Base-by-base conservation (phyloP, 2,888 invertebrate genomes). In the Brachycybe producta region DNA sequence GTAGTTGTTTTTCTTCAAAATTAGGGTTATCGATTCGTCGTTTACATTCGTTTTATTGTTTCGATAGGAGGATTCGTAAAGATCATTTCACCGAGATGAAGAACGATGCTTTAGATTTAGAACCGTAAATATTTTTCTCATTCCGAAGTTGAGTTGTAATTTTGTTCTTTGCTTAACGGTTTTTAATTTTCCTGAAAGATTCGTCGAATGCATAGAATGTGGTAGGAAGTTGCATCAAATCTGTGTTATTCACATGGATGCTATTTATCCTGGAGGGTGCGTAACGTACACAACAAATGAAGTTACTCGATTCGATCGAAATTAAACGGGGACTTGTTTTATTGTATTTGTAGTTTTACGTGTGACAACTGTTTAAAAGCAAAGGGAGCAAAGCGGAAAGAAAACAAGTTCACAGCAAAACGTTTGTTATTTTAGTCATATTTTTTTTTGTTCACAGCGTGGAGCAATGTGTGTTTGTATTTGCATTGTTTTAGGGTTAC, bases 41-140 rank as follows among this genome's bases (percentile, higher is more conserved):
- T 5, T 26, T 11, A 24, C 28, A 5, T 5, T 30, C 30, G 8
- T 44, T 32, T 40, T 21, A 53, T 43, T 53, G 53, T 48, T 39
- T 67, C 63, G 70, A 13, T 70, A 94, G 94, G 61, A 82, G 82
- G 69, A 92, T 97, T 62, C 87, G 88, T 67, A 98, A 98, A 71
- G 88, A 90, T 66, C 86, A 91, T 69, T 98, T 98, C 71, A 82
- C 84, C 65, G 90, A 91, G 73, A 84, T 91, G 86, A 98, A 97
- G 72, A 98, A 98, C 69, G 95, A 97, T 72, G 88, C 94, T 65
- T 74, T 98, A 63, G 97, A 98, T 69, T 77, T 87, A 69, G 98
- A 98, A 68, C 92, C 92, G 59, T 73, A 66, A 66, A 70, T 67
- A 30, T 38, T 39, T 17, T 39, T 39, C 17, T 39, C 13, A 17